Evolutionary conservation across 2,888 invertebrate genomes (phyloP).

Genomic region (Agrochola macilenta): DNA sequence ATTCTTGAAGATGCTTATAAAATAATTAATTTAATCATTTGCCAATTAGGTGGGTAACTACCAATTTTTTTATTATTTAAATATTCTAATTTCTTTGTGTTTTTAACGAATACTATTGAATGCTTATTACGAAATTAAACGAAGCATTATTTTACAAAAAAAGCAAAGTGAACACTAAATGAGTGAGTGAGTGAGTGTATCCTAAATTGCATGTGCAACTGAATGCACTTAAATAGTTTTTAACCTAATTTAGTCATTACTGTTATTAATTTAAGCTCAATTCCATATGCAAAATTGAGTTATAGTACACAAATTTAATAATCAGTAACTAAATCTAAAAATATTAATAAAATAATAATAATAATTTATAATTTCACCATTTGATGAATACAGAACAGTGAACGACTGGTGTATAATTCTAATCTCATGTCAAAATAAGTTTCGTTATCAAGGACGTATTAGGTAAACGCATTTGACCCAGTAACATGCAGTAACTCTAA

Average conservation of each 20-base stretch:
- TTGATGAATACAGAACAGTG: background rate
- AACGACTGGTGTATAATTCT: constrained; percentile 32
- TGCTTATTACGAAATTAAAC: background rate
- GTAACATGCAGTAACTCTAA: constrained; percentile 40
- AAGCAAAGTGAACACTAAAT: background rate
- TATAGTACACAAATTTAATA: too few relatives aligned
- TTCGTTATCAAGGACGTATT: constrained; percentile 65
- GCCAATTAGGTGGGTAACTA: background rate
- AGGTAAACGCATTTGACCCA: constrained; percentile 62
- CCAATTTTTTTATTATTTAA: background rate
- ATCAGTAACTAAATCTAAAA: background rate
- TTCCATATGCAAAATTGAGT: background rate
- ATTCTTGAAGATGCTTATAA: background rate
- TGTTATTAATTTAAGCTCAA: background rate
- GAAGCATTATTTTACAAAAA: background rate
- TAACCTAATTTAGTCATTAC: background rate
- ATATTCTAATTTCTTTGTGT: background rate
- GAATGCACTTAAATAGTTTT: background rate
- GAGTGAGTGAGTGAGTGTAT: too few relatives aligned
- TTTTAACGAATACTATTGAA: background rate
- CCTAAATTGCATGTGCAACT: background rate
- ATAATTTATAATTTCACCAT: background rate
- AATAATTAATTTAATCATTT: background rate
- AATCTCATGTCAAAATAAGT: constrained; percentile 55
- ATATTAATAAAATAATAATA: background rate